Base-by-base conservation (phyloP, 2,113 vertebrate genomes). In the Stictonetta naevosa region DNA sequence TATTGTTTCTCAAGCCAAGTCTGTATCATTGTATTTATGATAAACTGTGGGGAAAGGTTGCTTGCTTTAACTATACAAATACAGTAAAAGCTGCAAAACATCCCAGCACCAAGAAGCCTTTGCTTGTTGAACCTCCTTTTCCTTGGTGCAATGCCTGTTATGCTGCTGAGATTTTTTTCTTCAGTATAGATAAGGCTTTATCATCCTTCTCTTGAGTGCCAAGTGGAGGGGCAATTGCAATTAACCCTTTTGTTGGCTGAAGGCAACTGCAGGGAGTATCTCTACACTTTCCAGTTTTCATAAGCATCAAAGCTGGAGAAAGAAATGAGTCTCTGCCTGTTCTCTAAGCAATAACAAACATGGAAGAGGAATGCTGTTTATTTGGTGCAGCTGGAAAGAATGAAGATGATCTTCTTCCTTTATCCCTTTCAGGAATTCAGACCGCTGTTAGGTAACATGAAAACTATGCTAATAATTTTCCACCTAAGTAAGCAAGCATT, bases 361-460 rank as follows among this genome's bases (percentile, higher is more conserved):
- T 64, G 63, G 88, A 95, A 90, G 80, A 97, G 89, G 95, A 97
- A 97, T 96, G 97, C 75, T 96, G 91, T 96, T 97, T 96, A 96
- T 96, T 96, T 97, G 93, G 80, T 88, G 78, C 95, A 97, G 88
- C 83, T 96, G 94, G 69, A 93, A 95, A 95, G 94, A 97, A 93
- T 96, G 95, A 96, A 95, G 90, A 97, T 85, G 90, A 93, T 72
- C 62, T 64, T 93, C 72, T 89, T 96, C 59, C 71, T 97, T 97
- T 93, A 97, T 96, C 89, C 92, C 87, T 94, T 94, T 93, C 85
- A 97, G 95, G 95, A 97, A 96, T 94, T 85, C 83, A 96, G 77
- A 91, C 48, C 5, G 11, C 77, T 95, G 94, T 97, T 97, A 96
- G 92, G 88, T 96, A 97, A 97, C 95, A 93, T 72, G 82, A 96